Conservation (phyloP, 2,888 invertebrate genomes). For the Sarcophaga caerulescens region DNA sequence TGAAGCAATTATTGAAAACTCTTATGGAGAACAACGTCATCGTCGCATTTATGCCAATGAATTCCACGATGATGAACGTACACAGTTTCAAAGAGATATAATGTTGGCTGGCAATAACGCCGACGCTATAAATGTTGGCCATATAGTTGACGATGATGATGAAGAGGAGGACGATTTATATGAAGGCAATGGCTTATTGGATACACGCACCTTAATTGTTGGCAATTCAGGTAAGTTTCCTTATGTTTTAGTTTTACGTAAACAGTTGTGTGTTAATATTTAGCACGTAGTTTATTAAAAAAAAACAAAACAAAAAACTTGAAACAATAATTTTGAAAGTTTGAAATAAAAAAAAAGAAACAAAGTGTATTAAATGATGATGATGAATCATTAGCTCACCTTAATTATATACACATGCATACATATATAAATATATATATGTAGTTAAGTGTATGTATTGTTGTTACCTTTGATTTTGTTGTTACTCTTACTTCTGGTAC, state of each 20-base stretch:
- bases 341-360: not conserved
- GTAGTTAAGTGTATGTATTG: too few relatives aligned
- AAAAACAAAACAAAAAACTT: not conserved
- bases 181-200: constrained; percentile 49
- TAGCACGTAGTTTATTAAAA: constrained; percentile 7
- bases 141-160: constrained; percentile 25
- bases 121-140: not conserved
- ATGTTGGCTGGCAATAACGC: constrained; percentile 32
- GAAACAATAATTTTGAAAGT: not conserved
- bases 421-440: not conserved
- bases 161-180: constrained; percentile 33
- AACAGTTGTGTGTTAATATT: constrained; percentile 39
- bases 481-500: too few relatives aligned
- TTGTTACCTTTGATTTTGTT: too few relatives aligned
- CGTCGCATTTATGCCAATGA: constrained; percentile 48
- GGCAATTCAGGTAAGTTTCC: constrained; percentile 41
- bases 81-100: constrained; percentile 54
- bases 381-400: not conserved
- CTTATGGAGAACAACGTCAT: constrained; percentile 1
- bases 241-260: not conserved
- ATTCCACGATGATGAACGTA: constrained; percentile 56
- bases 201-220: constrained; percentile 35
- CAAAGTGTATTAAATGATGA: too few relatives aligned
- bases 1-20: constrained; percentile 28
- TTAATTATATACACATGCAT: not conserved